Percentiles rank a stretch among this genome's conserved stretches.
These are phyloP conservation scores for Lagria hirta DNA, from an alignment of 2,888 invertebrate species.

Conservation along the genomic window DNA sequence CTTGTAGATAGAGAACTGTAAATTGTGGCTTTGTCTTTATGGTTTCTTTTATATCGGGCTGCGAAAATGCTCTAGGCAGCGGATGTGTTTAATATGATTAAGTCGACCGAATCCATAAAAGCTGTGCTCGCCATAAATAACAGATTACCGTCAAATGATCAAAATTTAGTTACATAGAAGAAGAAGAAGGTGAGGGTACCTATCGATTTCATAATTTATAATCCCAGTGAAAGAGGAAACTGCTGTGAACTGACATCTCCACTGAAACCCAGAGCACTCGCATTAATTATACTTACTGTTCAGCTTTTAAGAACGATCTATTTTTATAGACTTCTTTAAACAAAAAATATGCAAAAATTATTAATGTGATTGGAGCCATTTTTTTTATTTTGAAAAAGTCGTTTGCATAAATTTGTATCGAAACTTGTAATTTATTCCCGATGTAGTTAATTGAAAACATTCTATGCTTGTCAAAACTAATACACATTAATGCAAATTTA, in stretches of 20 bases:
- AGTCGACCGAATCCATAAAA: slow-evolving; percentile 19
- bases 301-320: no score
- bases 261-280: slow-evolving; percentile 6
- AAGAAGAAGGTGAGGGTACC: slow-evolving; percentile 3
- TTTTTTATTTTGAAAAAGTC: no score
- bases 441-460: no score
- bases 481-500: no score
- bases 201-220: slow-evolving; percentile 21
- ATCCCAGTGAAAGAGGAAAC: slow-evolving; percentile 18
- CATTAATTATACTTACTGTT: slow-evolving; percentile 10
- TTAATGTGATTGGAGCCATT: no score
- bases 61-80: slow-evolving; percentile 15
- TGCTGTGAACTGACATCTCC: slow-evolving; percentile 9
- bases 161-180: slow-evolving; percentile 12
- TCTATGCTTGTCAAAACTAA: no score
- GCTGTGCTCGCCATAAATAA: slow-evolving; percentile 19
- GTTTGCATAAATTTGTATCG: no score
- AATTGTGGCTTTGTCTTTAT: slow-evolving; percentile 19
- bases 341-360: no score
- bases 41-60: slow-evolving; percentile 16
- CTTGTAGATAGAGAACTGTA: no score
- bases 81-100: slow-evolving; percentile 22
- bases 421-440: no score
- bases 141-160: slow-evolving; percentile 21
- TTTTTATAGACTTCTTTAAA: no score